Base-by-base conservation (phyloP, 2,797 vertebrate genomes). In the Trematomus bernacchii region DNA sequence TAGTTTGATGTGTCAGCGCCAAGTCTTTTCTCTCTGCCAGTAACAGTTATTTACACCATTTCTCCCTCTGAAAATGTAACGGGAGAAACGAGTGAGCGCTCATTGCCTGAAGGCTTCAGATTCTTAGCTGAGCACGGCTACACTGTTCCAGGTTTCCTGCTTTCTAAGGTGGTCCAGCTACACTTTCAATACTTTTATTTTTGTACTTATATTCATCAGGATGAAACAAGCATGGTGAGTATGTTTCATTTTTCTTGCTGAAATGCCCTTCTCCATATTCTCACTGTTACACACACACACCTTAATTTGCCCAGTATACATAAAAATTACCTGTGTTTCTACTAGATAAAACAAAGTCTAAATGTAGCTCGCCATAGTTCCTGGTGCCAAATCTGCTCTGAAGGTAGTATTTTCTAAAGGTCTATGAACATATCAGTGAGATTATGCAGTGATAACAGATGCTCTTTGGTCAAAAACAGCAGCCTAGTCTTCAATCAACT, bases 161-260 rank as follows among this genome's bases (percentile, higher is more conserved):
- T 74, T 80, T 65, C 66, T 40, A 44, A 72, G 67, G 81, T 77
- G 70, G 66, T 84, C 79, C 77, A 60, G 68, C 76, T 61, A 46
- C 76, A 76, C 53, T 47, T 71, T 69, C 47, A 61, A 27, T 57
- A 55, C 16, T 21, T 54, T 57, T 54, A 19, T n/a, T 62, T 30
- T 10, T 30, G 23, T 47, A 72, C 51, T 40, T 23, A 27, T 27
- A 63, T 76, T 60, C 43, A 15, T 33, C 18, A n/a, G 3, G 1
- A 58, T 46, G 44, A 27, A 52, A 63, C 23, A 62, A 3, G 4
- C 54, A 23, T 6, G 4, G 18, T 52, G 6, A 54, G 16, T 47
- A 53, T 16, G 16, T 57, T 43, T 61, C 27, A 30, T 71, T 6
- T 21, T 42, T 13, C 27, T 27, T 44, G 14, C 11, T 47, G 47